phyloP scores from a whole-genome alignment of 92 coral and sea anemone genomes.

The Galaxea fascicularis region DNA sequence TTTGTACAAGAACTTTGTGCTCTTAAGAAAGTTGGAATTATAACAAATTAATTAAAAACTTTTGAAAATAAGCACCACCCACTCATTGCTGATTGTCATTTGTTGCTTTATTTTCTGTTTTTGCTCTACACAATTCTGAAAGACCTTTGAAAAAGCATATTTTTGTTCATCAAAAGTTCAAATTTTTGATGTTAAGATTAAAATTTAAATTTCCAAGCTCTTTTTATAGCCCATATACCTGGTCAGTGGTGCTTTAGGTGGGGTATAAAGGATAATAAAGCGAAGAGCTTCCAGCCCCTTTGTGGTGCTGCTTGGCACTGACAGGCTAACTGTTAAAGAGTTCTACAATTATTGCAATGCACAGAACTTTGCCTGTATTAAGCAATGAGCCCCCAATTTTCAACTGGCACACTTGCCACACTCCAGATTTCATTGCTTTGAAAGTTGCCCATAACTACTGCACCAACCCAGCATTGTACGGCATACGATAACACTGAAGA shows the following conservation, averaged over 20 bases:
- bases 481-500: no score
- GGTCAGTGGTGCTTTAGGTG: background rate
- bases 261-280: no score
- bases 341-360: background rate
- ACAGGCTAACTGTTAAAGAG: constrained; percentile 1
- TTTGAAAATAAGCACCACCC: background rate
- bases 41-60: constrained; percentile 5
- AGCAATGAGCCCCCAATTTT: constrained; percentile 2
- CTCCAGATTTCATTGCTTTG: no score
- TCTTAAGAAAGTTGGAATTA: constrained; percentile 2
- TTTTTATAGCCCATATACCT: constrained; percentile 10
- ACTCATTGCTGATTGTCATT: background rate
- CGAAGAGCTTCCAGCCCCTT: no score
- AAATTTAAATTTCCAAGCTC: constrained; percentile 17
- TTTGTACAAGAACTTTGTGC: background rate
- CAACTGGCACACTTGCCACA: background rate
- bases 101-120: background rate
- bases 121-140: background rate
- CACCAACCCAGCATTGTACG: no score
- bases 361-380: background rate
- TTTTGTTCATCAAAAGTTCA: constrained; percentile 16
- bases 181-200: constrained; percentile 7
- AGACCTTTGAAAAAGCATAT: constrained; percentile 1
- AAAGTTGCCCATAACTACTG: no score
- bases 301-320: constrained; percentile 1